These are phyloP conservation scores for Semicossyphus pulcher DNA, from an alignment of 2,113 vertebrate genomes.

Conservation along the genomic window DNA sequence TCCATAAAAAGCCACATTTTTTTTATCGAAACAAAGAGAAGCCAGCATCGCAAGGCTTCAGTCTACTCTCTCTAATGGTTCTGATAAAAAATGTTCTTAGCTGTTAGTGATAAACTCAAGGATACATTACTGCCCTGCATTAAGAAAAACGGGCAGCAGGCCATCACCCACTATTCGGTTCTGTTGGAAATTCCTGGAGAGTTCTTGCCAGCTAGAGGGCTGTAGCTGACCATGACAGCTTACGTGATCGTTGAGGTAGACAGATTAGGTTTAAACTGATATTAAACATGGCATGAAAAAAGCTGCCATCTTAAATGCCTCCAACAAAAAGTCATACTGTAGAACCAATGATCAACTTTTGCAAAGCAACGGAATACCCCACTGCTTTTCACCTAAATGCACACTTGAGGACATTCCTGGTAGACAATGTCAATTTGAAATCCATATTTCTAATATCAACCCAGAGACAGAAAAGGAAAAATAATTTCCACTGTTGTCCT, in stretches of 20 bases:
- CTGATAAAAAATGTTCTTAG: too few species aligned
- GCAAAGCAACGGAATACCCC: too few species aligned
- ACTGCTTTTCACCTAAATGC: too few species aligned
- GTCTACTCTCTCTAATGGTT: too few species aligned
- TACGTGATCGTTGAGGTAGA: neutral
- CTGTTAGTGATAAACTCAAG: neutral
- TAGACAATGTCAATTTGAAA: too few species aligned
- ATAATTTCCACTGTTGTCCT: too few species aligned
- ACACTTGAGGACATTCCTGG: too few species aligned
- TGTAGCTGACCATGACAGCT: neutral
- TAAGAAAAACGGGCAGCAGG: conserved; percentile 1
- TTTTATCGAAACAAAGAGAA: neutral
- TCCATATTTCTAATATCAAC: too few species aligned
- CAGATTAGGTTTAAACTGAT: neutral
- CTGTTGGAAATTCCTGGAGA: neutral
- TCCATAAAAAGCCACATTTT: neutral
- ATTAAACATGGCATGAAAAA: neutral
- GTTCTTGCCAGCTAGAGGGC: neutral
- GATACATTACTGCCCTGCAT: neutral
- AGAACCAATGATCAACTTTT: too few species aligned
- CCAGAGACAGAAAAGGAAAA: too few species aligned
- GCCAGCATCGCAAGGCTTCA: neutral
- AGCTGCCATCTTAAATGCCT: too few species aligned
- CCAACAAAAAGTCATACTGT: too few species aligned
- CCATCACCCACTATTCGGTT: neutral